phyloP scores from a whole-genome alignment of 2,797 vertebrate genomes.

The Cirrhinus mrigala region DNA sequence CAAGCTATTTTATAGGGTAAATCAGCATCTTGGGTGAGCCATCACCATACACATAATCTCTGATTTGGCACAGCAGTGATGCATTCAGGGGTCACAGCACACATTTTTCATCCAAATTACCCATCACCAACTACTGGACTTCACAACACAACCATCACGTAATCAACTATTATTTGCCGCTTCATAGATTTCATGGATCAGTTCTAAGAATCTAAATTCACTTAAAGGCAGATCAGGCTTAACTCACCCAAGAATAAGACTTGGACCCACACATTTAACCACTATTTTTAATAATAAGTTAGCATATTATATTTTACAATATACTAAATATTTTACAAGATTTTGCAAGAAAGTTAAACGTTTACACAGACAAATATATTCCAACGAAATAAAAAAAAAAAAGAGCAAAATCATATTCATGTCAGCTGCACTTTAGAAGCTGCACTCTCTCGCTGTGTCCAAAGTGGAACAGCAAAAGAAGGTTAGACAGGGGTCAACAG shows the following conservation, averaged over 20 bases:
- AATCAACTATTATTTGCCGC: constrained; percentile 7
- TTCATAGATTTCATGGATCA: constrained; percentile 13
- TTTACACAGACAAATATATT: not conserved
- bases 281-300: not conserved
- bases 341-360: not conserved
- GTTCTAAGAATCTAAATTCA: not conserved
- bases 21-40: not conserved
- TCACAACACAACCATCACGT: constrained; percentile 10
- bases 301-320: not conserved
- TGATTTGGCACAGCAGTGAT: not conserved
- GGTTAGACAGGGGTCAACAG: constrained; percentile 49
- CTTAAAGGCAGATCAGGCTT: not conserved
- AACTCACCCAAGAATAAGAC: not conserved
- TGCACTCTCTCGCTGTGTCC: not conserved
- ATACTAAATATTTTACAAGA: not conserved
- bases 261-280: not conserved
- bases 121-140: constrained; percentile 17
- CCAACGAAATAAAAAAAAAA: not conserved
- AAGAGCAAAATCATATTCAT: not conserved
- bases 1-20: constrained; percentile 6
- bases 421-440: not conserved
- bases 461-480: constrained; percentile 46
- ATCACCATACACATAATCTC: constrained; percentile 6
- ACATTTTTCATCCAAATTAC: constrained; percentile 33
- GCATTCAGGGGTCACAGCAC: not conserved